Percentiles rank a stretch among this genome's conserved stretches.
Conservation (phyloP, 2,888 invertebrate species). For the Tetragonula carbonaria region DNA sequence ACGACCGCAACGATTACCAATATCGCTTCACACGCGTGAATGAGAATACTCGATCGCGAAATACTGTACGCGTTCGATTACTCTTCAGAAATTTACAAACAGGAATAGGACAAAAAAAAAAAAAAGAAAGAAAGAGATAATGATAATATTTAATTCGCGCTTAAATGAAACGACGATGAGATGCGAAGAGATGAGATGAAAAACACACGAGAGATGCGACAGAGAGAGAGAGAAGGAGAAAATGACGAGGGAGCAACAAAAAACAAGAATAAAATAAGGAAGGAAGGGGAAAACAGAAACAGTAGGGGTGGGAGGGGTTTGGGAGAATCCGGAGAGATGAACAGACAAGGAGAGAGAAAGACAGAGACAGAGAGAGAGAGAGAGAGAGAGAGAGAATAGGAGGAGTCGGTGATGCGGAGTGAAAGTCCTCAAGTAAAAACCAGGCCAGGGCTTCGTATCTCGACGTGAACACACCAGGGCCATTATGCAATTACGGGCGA, state of each 20-base stretch:
- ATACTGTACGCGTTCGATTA: no score
- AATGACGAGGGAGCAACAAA: constrained; percentile 37
- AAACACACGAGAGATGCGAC: not conserved
- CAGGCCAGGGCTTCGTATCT: constrained; percentile 80
- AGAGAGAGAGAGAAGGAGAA: not conserved
- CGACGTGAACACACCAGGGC: constrained; percentile 66
- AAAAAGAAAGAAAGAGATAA: not conserved
- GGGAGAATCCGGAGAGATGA: not conserved
- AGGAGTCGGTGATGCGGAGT: constrained; percentile 70
- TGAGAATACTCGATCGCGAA: no score
- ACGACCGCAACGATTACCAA: no score
- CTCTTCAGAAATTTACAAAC: no score
- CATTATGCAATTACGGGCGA: constrained; percentile 76
- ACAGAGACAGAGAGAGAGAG: constrained; percentile 3
- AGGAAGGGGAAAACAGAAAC: constrained; percentile 32
- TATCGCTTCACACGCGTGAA: no score
- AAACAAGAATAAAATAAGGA: constrained; percentile 35
- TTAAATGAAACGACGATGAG: not conserved
- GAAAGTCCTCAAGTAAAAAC: constrained; percentile 78
- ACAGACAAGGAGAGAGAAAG: no score
- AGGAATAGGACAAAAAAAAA: no score
- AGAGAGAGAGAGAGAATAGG: not conserved
- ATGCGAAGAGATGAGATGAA: not conserved
- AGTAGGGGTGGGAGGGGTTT: no score
- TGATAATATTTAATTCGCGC: not conserved